These are phyloP conservation scores for Netelia melanura DNA, from an alignment of 2,888 invertebrate genomes.

Conservation along the genomic window DNA sequence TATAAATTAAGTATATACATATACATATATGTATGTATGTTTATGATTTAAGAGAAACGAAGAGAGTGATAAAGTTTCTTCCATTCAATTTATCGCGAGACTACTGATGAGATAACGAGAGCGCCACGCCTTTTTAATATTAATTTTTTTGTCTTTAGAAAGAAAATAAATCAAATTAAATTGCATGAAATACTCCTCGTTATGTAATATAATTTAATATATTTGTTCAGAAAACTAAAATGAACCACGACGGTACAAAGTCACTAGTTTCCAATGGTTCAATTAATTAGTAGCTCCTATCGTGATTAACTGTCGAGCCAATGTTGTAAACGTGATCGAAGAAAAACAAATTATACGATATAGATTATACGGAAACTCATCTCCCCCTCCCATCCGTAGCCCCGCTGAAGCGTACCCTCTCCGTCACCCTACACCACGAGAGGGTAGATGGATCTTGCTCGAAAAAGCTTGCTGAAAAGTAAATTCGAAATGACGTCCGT, in stretches of 20 bases:
- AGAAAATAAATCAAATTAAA: neutral
- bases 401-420: too few relatives aligned
- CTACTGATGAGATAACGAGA: slow-evolving; percentile 7
- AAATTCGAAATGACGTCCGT: slow-evolving; percentile 65
- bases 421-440: neutral
- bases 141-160: neutral
- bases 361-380: too few relatives aligned
- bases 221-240: too few relatives aligned
- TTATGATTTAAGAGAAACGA: neutral
- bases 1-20: neutral
- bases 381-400: too few relatives aligned
- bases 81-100: slow-evolving; percentile 22
- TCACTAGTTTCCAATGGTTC: too few relatives aligned
- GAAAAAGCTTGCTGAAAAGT: slow-evolving; percentile 68
- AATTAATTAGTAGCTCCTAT: too few relatives aligned
- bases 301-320: too few relatives aligned
- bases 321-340: too few relatives aligned
- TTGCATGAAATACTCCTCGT: neutral
- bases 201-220: neutral
- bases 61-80: slow-evolving; percentile 15
- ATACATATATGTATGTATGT: neutral
- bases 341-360: too few relatives aligned
- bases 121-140: neutral
- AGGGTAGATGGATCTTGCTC: neutral
- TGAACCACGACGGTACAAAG: too few relatives aligned